Evolutionary conservation across 2,797 vertebrate genomes (phyloP).

Genomic region (Paramormyrops hopkinsi): DNA sequence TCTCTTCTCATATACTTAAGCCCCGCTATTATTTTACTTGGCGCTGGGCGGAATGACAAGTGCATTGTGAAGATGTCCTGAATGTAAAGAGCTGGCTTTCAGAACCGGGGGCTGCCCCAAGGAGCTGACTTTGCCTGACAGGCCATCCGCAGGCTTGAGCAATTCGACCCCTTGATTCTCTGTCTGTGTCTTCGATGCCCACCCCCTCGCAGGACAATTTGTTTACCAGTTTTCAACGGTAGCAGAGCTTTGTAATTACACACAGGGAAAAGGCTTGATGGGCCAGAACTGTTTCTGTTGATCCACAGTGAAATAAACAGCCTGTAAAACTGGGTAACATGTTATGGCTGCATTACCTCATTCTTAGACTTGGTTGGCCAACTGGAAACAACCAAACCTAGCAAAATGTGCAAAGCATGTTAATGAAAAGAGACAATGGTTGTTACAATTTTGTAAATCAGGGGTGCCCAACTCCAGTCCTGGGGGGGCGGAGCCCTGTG

Average conservation of each 20-base stretch:
- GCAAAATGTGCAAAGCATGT: background rate
- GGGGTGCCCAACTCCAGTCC: too few relatives aligned
- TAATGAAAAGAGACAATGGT: background rate
- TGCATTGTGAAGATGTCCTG: constrained; percentile 15
- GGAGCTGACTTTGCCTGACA: background rate
- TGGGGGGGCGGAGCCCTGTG: too few relatives aligned
- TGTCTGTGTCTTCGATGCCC: background rate
- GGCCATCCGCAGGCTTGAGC: background rate
- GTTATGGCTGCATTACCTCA: background rate
- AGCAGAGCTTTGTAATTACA: background rate
- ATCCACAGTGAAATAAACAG: background rate
- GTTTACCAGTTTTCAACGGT: background rate
- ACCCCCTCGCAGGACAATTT: background rate
- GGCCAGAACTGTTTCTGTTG: background rate
- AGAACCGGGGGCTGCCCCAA: background rate
- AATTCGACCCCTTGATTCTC: background rate
- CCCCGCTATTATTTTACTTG: constrained; percentile 16
- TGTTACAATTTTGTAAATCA: background rate
- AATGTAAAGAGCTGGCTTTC: constrained; percentile 15
- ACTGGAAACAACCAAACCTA: background rate
- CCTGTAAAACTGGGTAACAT: background rate
- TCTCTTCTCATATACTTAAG: constrained; percentile 11
- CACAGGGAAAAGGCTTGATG: background rate
- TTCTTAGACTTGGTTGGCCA: background rate
- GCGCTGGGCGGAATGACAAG: constrained; percentile 19